These are phyloP conservation scores for Chironomus tepperi DNA, from an alignment of 1,140 invertebrate species.

Conservation along the genomic window DNA sequence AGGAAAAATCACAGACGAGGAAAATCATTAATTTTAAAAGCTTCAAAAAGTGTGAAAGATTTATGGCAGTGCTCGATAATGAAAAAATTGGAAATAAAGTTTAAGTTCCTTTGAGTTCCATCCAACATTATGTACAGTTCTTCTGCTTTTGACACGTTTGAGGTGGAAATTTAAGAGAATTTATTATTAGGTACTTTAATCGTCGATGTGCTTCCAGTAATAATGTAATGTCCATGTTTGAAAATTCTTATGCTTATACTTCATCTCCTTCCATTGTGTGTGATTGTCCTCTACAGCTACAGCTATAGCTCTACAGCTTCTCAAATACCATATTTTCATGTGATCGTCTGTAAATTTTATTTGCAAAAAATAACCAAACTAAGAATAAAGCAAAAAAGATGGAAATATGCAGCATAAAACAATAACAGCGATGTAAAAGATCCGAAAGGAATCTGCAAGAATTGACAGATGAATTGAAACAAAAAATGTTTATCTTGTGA, in stretches of 20 bases:
- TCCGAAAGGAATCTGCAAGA: slow-evolving; percentile 11
- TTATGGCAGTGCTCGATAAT: not conserved
- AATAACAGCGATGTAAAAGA: slow-evolving; percentile 5
- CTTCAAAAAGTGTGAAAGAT: slow-evolving; percentile 8
- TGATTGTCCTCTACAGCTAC: not conserved
- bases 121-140: no score
- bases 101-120: no score
- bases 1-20: not conserved
- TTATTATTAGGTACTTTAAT: no score
- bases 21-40: slow-evolving; percentile 4
- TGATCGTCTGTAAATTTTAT: not conserved
- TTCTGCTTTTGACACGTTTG: no score
- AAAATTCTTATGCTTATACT: no score
- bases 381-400: not conserved
- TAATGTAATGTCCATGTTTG: no score
- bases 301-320: not conserved
- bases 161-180: no score
- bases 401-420: not conserved
- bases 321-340: not conserved
- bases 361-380: no score
- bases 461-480: slow-evolving; percentile 13
- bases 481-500: not conserved
- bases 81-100: no score
- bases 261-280: no score
- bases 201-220: no score